Evolutionary conservation across 1,140 invertebrate species (phyloP).

Genomic region (Lordiphosa clarofinis): DNA sequence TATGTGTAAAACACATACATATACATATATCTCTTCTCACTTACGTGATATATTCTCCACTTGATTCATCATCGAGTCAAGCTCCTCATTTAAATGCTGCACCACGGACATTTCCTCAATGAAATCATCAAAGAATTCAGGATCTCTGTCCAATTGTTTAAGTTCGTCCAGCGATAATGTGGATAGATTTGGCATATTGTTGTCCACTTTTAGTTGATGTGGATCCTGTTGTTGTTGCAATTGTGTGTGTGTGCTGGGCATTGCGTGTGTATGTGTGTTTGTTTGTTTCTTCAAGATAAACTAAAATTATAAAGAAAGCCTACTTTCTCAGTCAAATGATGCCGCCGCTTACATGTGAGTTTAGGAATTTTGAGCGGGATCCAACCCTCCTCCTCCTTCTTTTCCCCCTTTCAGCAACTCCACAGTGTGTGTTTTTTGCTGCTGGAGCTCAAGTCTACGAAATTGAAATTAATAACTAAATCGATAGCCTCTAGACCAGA

Average conservation of each 20-base stretch:
- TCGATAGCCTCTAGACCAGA: too few species aligned
- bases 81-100: constrained; percentile 84
- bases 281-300: background rate
- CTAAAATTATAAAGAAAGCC: background rate
- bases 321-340: too few species aligned
- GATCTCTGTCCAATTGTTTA: constrained; percentile 84
- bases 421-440: background rate
- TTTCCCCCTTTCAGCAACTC: too few species aligned
- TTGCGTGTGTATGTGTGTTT: too few species aligned
- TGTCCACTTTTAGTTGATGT: constrained; percentile 32
- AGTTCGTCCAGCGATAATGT: constrained; percentile 85
- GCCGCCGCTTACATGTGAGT: too few species aligned
- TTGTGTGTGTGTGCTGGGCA: constrained; percentile 21
- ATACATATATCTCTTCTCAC: too few species aligned
- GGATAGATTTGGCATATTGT: constrained; percentile 84
- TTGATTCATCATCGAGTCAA: constrained; percentile 86
- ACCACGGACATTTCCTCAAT: constrained; percentile 85
- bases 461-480: too few species aligned
- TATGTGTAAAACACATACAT: background rate
- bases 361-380: constrained; percentile 5
- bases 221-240: background rate
- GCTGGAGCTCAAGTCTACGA: too few species aligned
- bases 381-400: background rate
- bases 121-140: constrained; percentile 86
- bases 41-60: constrained; percentile 87